phyloP scores from a whole-genome alignment of 2,113 vertebrate genomes.

The Edolisoma coerulescens region DNA sequence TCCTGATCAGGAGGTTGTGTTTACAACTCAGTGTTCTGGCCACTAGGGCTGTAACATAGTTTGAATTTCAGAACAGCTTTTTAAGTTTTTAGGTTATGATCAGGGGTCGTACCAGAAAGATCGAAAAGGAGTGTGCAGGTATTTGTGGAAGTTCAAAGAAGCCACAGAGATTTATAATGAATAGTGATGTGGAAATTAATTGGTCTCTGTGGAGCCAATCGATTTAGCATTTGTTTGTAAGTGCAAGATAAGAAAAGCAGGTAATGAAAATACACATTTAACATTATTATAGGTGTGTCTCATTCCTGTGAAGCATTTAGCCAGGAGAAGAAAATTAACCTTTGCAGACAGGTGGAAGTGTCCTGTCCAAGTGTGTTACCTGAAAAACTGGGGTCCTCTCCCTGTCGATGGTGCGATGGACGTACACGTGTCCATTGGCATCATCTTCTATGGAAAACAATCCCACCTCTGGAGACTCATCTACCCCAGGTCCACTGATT shows the following conservation, averaged over 20 bases:
- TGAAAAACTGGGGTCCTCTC: background rate
- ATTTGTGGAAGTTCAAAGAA: background rate
- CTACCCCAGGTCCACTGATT: constrained; percentile 75
- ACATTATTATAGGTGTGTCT: background rate
- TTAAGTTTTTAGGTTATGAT: background rate
- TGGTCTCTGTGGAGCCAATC: background rate
- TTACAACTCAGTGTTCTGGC: background rate
- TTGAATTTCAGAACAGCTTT: background rate
- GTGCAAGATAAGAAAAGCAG: background rate
- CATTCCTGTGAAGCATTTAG: background rate
- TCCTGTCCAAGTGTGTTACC: constrained; percentile 39
- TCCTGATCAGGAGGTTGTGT: background rate
- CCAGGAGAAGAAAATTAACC: background rate
- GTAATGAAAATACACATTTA: background rate
- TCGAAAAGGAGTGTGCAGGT: background rate
- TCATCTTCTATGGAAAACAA: constrained; percentile 72
- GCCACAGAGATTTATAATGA: background rate
- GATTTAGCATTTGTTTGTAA: background rate
- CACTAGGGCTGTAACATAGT: background rate
- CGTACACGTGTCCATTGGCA: constrained; percentile 40
- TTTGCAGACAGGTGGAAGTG: background rate
- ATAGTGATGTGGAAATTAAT: background rate
- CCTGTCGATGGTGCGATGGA: constrained; percentile 64
- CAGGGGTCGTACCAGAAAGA: background rate
- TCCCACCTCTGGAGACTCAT: constrained; percentile 41